phyloP scores from a whole-genome alignment of 2,113 vertebrate species.

The Zosterops borbonicus region DNA sequence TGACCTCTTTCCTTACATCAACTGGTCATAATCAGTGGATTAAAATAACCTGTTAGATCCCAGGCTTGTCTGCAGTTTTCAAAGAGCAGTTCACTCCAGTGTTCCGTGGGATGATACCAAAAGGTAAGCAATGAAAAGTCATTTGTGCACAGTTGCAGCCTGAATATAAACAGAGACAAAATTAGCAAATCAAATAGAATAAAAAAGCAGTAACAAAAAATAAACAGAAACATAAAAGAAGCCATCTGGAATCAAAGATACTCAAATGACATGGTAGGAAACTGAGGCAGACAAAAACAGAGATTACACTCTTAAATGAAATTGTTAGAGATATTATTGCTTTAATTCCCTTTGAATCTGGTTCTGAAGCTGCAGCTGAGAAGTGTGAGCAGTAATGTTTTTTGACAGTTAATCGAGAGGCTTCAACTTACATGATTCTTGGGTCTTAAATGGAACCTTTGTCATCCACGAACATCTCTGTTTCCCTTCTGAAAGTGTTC shows the following conservation, averaged over 20 bases:
- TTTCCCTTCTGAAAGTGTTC: background rate
- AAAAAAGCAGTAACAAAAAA: constrained; percentile 35
- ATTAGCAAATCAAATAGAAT: constrained; percentile 65
- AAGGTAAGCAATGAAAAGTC: constrained; percentile 46
- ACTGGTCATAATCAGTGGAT: background rate
- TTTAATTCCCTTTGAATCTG: constrained; percentile 57
- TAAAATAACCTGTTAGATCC: background rate
- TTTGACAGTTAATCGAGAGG: constrained; percentile 45
- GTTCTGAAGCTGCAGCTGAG: constrained; percentile 28
- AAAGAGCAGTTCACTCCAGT: background rate
- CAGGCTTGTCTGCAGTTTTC: background rate
- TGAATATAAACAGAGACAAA: constrained; percentile 38
- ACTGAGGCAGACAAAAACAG: constrained; percentile 62
- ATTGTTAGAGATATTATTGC: constrained; percentile 20
- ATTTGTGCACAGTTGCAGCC: constrained; percentile 30
- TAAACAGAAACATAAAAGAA: constrained; percentile 55
- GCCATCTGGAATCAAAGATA: constrained; percentile 58
- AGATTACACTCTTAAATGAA: constrained; percentile 25
- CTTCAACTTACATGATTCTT: constrained; percentile 37
- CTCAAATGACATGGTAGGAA: constrained; percentile 42
- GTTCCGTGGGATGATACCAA: background rate
- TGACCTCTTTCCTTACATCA: background rate
- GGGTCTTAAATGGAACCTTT: constrained; percentile 49
- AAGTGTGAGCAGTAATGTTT: constrained; percentile 27
- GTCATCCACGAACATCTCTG: background rate